Conservation (phyloP, 1,140 invertebrate species). For the silkworm (Bombyx mori) region ASM3026992v2 NC_085117.1:20764501-20765000, state of each 20-base stretch:
- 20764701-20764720: background rate
- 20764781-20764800: background rate
- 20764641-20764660: too few relatives aligned
- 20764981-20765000: slow-evolving; percentile 47
- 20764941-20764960: slow-evolving; percentile 68
- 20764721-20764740: background rate
- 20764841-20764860: slow-evolving; percentile 60
- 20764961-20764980: slow-evolving; percentile 48
- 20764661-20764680: too few relatives aligned
- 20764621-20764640: too few relatives aligned
- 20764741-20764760: too few relatives aligned
- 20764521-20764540: too few relatives aligned
- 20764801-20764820: background rate
- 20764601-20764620: too few relatives aligned
- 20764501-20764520: too few relatives aligned
- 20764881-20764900: slow-evolving; percentile 53
- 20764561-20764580: too few relatives aligned
- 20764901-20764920: slow-evolving; percentile 56
- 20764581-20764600: too few relatives aligned
- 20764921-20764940: slow-evolving; percentile 65
- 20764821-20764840: slow-evolving; percentile 25
- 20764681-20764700: too few relatives aligned
- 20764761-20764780: too few relatives aligned
- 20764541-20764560: too few relatives aligned
- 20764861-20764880: slow-evolving; percentile 46